Evolutionary conservation across 2,797 vertebrate genomes (phyloP).

Genomic region (Acipenser oxyrinchus): DNA sequence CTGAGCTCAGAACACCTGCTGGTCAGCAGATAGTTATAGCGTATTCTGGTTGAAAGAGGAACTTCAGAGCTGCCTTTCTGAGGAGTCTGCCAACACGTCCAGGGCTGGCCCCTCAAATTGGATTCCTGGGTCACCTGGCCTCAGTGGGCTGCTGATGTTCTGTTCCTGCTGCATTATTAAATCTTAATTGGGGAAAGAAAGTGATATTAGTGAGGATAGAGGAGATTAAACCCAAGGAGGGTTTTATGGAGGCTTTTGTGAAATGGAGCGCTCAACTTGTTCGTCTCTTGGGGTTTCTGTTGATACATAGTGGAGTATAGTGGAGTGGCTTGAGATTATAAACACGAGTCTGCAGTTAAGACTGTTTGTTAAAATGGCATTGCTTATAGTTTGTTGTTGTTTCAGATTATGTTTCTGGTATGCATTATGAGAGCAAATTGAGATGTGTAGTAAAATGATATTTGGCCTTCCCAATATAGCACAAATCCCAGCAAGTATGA

Average conservation of each 20-base stretch:
- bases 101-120: not conserved
- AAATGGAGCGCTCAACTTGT: not conserved
- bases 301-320: constrained; percentile 32
- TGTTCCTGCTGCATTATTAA: not conserved
- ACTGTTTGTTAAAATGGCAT: not conserved
- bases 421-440: too few relatives aligned
- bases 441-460: too few relatives aligned
- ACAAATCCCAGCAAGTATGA: too few relatives aligned
- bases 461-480: too few relatives aligned
- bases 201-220: constrained; percentile 10
- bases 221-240: not conserved
- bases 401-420: too few relatives aligned
- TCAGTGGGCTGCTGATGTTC: not conserved
- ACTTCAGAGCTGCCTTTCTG: not conserved
- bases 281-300: constrained; percentile 26
- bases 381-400: too few relatives aligned
- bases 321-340: not conserved
- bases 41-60: constrained; percentile 34
- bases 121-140: not conserved
- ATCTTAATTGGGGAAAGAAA: constrained; percentile 5
- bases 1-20: constrained; percentile 54
- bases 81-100: constrained; percentile 6
- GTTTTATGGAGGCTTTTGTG: not conserved
- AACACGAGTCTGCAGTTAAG: not conserved
- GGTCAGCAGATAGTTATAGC: constrained; percentile 46